Evolutionary conservation across 2,113 vertebrate species (phyloP), one percentile per base, ranked within the genome.

Genomic region (Ibidorhyncha struthersii): DNA sequence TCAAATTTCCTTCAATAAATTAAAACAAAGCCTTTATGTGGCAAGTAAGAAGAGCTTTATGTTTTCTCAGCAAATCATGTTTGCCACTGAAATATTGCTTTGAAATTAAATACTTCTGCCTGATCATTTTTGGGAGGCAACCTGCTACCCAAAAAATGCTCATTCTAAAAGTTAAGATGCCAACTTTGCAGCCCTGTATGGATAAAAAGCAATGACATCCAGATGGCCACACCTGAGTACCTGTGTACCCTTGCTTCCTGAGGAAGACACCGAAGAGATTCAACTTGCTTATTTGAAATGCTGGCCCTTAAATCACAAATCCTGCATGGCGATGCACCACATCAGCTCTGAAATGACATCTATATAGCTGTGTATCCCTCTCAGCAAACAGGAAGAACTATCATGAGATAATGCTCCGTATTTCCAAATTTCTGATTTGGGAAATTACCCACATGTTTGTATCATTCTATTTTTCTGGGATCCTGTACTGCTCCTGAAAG

Each of bases 1-100:
- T 72, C n/a, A 86, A 73, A 91, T 88, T 85, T 84, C 62, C 67
- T 97, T 92, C 71, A 77, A 95, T 4, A 79, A 85, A 61, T 55
- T 34, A 80, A 50, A 93, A 77, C 1, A 89, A 86, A 80, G n/a
- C 25, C 65, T 38, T 49, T 76, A 93, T 36, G n/a, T 8, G 7
- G 34, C 50, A 83, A 92, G 34, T 84, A 92, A 80, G 14, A 92
- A 96, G 4, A 12, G 8, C 14, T 52, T 84, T 41, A n/a, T 19
- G 12, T 40, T 82, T 79, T 90, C 49, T 71, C 59, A 61, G 43
- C 18, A 89, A 93, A 78, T 34, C 83, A 56, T 9, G 52, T 70
- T 94, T 56, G 55, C 43, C 65, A 86, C 34, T 89, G 63, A 91
- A 87, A 96, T 5, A 67, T 10, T 89, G 27, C 40, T 92, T 79